These are phyloP conservation scores for Cyprinella venusta DNA, from an alignment of 2,797 vertebrate species.

Conservation along the genomic window DNA sequence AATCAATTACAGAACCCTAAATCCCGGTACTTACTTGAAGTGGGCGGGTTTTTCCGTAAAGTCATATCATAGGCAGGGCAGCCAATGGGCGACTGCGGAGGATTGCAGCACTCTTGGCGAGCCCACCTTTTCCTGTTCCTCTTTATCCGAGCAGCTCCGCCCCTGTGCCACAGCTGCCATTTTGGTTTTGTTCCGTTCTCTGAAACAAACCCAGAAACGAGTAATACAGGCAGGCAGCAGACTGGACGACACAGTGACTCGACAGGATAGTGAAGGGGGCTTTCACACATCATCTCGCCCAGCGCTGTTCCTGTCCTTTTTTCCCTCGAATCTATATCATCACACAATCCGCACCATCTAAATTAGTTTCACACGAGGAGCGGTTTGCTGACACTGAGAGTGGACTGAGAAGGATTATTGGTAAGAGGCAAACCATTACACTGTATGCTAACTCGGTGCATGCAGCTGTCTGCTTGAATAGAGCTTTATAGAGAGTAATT, in stretches of 20 bases:
- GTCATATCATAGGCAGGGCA: conserved; percentile 11
- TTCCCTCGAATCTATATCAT: conserved; percentile 55
- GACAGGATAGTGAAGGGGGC: conserved; percentile 75
- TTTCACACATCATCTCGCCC: conserved; percentile 55
- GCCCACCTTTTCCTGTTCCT: conserved; percentile 61
- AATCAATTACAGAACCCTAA: background rate
- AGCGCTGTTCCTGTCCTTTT: conserved; percentile 46
- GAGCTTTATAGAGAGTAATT: background rate
- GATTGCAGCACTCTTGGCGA: conserved; percentile 3
- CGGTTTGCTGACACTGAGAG: conserved; percentile 81
- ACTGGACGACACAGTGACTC: conserved; percentile 80
- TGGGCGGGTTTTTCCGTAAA: conserved; percentile 31
- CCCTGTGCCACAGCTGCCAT: conserved; percentile 81
- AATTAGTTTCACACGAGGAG: conserved; percentile 73
- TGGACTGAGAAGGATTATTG: conserved; percentile 87
- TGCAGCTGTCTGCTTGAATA: background rate
- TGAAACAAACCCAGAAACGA: conserved; percentile 77
- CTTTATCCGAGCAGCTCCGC: conserved; percentile 72
- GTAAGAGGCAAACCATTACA: conserved; percentile 77
- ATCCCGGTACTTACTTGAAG: background rate
- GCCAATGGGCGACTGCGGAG: conserved; percentile 42
- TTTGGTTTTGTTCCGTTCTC: conserved; percentile 88
- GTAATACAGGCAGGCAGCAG: conserved; percentile 68
- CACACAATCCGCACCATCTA: conserved; percentile 62
- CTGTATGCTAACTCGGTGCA: conserved; percentile 21